Evolutionary conservation across 1,140 invertebrate species (phyloP).

Genomic region (Chymomyza costata): DNA sequence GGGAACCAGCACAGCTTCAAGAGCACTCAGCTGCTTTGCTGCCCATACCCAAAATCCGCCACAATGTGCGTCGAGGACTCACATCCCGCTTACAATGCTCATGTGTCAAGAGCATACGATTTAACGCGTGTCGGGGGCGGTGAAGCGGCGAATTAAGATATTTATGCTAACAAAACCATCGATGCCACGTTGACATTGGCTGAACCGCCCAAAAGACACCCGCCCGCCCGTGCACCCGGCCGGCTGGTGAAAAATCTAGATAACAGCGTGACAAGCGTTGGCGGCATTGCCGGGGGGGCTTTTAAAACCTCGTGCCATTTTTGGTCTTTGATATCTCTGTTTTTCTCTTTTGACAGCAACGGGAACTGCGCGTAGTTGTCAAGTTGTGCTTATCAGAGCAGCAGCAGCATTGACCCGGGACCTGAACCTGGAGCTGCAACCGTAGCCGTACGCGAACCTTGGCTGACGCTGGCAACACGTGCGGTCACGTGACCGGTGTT

Average conservation of each 20-base stretch:
- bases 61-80: too few relatives aligned
- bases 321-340: conserved; percentile 61
- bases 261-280: conserved; percentile 20
- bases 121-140: conserved; percentile 64
- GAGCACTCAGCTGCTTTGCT: too few relatives aligned
- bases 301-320: conserved; percentile 23
- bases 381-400: conserved; percentile 65
- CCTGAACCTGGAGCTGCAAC: too few relatives aligned
- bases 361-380: conserved; percentile 40
- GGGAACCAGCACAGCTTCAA: too few relatives aligned
- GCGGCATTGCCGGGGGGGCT: too few relatives aligned
- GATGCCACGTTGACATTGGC: conserved; percentile 16
- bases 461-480: conserved; percentile 28
- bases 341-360: too few relatives aligned
- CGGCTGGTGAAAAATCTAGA: conserved; percentile 31
- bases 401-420: conserved; percentile 6
- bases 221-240: background rate
- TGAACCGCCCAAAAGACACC: conserved; percentile 8
- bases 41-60: too few relatives aligned
- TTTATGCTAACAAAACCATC: conserved; percentile 65
- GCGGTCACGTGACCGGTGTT: conserved; percentile 56
- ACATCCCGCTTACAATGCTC: too few relatives aligned
- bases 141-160: conserved; percentile 69
- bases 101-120: conserved; percentile 65
- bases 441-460: conserved; percentile 5